phyloP scores from a whole-genome alignment of 2,888 invertebrate genomes.

The Noctua pronuba region DNA sequence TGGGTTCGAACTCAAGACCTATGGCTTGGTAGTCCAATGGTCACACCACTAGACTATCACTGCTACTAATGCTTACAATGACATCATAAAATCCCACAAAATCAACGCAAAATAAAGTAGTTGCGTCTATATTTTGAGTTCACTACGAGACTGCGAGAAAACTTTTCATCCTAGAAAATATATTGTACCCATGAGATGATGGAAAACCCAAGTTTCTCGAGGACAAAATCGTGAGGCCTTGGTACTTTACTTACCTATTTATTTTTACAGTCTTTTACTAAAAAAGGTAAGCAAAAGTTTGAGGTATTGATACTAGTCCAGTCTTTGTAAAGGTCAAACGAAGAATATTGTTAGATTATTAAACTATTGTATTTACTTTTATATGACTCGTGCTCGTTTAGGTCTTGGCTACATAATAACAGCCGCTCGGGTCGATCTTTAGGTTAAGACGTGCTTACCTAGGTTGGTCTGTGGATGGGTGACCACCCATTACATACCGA shows the following conservation, averaged over 20 bases:
- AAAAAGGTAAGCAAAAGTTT: conserved; percentile 16
- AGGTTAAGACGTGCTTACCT: too few species aligned
- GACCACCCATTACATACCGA: too few species aligned
- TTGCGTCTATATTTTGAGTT: conserved; percentile 25
- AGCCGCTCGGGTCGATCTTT: too few species aligned
- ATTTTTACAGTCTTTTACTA: conserved; percentile 32
- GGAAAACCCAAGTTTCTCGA: conserved; percentile 46
- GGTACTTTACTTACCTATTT: conserved; percentile 26
- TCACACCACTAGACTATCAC: too few species aligned
- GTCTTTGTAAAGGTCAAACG: not conserved
- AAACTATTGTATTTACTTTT: not conserved
- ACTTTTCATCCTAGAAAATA: conserved; percentile 47
- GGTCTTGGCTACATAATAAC: too few species aligned
- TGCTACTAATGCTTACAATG: not conserved
- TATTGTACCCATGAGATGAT: conserved; percentile 53
- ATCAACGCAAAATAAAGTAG: conserved; percentile 11
- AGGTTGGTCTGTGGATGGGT: too few species aligned
- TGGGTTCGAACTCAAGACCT: too few species aligned
- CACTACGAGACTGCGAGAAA: conserved; percentile 9
- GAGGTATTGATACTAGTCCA: not conserved
- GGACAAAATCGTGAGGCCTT: conserved; percentile 40
- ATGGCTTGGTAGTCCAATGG: too few species aligned
- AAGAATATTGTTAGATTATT: not conserved
- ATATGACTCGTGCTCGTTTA: too few species aligned
- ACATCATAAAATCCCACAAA: conserved; percentile 2